Percentiles rank a stretch among this genome's conserved stretches.
Evolutionary conservation across 1,140 invertebrate genomes (phyloP).

Genomic region (Palaemon carinicauda): DNA sequence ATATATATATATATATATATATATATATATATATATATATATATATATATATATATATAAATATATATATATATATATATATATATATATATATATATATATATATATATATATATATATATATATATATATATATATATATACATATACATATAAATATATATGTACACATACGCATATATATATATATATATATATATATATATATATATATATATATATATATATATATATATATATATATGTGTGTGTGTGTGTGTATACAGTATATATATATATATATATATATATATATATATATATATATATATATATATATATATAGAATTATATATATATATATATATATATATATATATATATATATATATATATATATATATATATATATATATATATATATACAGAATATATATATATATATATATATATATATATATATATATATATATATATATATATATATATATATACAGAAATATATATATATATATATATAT

Average conservation of each 20-base stretch:
- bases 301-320: background rate
- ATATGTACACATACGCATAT: no score
- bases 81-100: no score
- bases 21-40: no score
- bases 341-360: background rate
- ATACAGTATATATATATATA: background rate
- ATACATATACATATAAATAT: no score
- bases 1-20: no score
- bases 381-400: conserved; percentile 7
- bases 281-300: background rate
- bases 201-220: no score
- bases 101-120: no score
- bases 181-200: no score
- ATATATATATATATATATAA: no score
- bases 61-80: no score
- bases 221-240: no score
- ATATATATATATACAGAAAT: background rate
- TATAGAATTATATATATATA: background rate
- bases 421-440: background rate
- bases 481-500: background rate
- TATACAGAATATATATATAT: background rate
- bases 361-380: conserved; percentile 1
- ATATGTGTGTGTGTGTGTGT: background rate
- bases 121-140: no score
- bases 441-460: background rate